phyloP scores from a whole-genome alignment of 2,113 vertebrate species.

The Brachypodius melanocephalos region DNA sequence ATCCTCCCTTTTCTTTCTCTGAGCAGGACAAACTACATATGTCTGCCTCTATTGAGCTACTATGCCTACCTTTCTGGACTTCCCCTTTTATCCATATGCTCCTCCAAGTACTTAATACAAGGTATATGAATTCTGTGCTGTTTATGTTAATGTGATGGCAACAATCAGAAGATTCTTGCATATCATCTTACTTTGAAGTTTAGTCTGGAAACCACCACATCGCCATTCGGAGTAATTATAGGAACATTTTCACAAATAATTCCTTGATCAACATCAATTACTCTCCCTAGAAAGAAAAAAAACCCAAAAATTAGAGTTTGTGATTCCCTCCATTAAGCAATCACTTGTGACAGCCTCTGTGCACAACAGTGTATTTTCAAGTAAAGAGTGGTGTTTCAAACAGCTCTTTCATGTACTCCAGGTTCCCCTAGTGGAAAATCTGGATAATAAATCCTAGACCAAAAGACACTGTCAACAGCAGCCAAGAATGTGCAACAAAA shows the following conservation, averaged over 20 bases:
- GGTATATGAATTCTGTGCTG: constrained; percentile 71
- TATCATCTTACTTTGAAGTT: constrained; percentile 91
- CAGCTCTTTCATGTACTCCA: not conserved
- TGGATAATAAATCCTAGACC: not conserved
- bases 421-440: not conserved
- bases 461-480: not conserved
- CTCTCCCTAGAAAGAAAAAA: constrained; percentile 79
- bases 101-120: constrained; percentile 75
- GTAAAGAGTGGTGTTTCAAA: not conserved
- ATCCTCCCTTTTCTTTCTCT: constrained; percentile 19
- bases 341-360: not conserved
- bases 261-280: constrained; percentile 95
- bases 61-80: constrained; percentile 75
- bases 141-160: constrained; percentile 72
- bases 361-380: not conserved
- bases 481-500: not conserved
- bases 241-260: constrained; percentile 96
- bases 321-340: not conserved
- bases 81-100: constrained; percentile 73
- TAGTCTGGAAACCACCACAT: constrained; percentile 92
- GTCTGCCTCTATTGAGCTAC: constrained; percentile 60
- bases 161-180: constrained; percentile 76
- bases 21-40: constrained; percentile 20
- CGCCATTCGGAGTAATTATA: constrained; percentile 96
- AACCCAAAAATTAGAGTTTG: not conserved